A percentile compares a stretch with the other conserved stretches of the same genome.
These are phyloP conservation scores for Azorinus chamasolen DNA, from an alignment of 2,888 invertebrate genomes.

Conservation along the genomic window DNA sequence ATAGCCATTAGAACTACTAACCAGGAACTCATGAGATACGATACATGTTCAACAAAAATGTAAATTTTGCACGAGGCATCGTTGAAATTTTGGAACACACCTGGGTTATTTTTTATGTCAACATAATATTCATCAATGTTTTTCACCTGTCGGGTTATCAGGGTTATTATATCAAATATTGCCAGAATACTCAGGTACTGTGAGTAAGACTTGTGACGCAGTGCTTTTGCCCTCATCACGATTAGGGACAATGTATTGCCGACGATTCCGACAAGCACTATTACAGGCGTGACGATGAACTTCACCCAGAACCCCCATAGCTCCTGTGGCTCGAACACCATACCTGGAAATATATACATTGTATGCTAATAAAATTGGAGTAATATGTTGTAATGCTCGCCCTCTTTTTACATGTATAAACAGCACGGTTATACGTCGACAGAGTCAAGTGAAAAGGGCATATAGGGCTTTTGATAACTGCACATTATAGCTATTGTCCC, in stretches of 20 bases:
- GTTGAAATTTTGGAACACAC: constrained; percentile 68
- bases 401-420: too few relatives aligned
- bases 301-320: constrained; percentile 79
- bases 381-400: too few relatives aligned
- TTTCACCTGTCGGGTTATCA: constrained; percentile 70
- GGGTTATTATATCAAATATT: constrained; percentile 80
- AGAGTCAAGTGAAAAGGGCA: too few relatives aligned
- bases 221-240: constrained; percentile 81
- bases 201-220: constrained; percentile 83
- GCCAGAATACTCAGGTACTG: constrained; percentile 83
- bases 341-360: too few relatives aligned
- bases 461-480: too few relatives aligned
- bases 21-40: constrained; percentile 83
- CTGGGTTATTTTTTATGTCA: constrained; percentile 7
- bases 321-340: background rate
- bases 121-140: constrained; percentile 69
- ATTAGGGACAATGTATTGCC: constrained; percentile 81
- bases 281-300: constrained; percentile 76
- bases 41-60: constrained; percentile 78
- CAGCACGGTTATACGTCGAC: too few relatives aligned
- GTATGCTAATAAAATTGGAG: too few relatives aligned
- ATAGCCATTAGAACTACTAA: constrained; percentile 83
- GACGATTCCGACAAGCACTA: constrained; percentile 79
- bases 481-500: too few relatives aligned
- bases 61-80: constrained; percentile 79